phyloP scores from a whole-genome alignment of 2,113 vertebrate genomes.

The Dolichallabes microphthalmus region DNA sequence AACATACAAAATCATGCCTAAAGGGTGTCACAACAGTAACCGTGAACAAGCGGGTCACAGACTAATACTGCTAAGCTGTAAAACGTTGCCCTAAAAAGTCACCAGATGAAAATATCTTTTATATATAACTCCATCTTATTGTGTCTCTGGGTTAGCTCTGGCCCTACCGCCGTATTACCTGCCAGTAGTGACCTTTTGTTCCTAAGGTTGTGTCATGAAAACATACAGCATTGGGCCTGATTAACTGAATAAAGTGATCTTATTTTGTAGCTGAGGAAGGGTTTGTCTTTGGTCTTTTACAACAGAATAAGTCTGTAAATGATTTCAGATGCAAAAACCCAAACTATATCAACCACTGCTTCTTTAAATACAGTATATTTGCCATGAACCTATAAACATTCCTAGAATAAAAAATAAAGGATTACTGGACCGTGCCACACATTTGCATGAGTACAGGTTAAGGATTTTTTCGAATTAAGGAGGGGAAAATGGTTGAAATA shows the following conservation, averaged over 20 bases:
- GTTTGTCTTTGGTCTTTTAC: neutral
- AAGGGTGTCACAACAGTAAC: neutral
- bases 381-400: too few relatives aligned
- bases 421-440: too few relatives aligned
- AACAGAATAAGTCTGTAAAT: neutral
- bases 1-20: neutral
- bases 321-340: neutral
- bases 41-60: neutral
- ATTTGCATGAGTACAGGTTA: too few relatives aligned
- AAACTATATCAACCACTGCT: too few relatives aligned
- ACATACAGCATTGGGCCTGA: neutral
- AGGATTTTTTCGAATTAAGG: too few relatives aligned
- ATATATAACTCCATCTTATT: neutral
- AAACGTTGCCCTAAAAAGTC: neutral
- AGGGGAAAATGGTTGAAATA: neutral
- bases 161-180: neutral
- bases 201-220: neutral
- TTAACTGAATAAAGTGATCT: neutral
- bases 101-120: neutral
- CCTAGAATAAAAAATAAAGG: too few relatives aligned
- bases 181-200: neutral
- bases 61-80: neutral
- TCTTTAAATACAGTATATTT: too few relatives aligned
- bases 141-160: neutral
- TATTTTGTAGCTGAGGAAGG: neutral